phyloP scores from a whole-genome alignment of 35 echinoderm and acorn worm genomes.

The Ophioderma brevispina region DNA sequence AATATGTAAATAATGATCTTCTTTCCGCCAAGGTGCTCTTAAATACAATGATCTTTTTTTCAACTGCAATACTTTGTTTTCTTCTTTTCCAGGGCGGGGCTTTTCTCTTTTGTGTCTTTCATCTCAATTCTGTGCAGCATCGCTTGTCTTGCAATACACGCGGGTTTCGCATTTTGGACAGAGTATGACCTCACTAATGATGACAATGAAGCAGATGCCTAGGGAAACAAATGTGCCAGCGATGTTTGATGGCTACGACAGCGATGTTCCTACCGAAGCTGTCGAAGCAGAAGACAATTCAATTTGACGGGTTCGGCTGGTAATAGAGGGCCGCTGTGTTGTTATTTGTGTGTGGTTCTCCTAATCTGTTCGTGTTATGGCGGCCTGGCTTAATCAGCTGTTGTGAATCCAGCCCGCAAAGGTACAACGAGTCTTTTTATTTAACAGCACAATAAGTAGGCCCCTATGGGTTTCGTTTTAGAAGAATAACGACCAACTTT shows the following conservation, averaged over 20 bases:
- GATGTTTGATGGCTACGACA: neutral
- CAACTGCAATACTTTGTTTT: too few relatives aligned
- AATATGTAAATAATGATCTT: too few relatives aligned
- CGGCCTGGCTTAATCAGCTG: constrained; percentile 23
- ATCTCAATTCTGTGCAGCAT: constrained; percentile 32
- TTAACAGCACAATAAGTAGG: too few relatives aligned
- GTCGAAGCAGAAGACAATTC: too few relatives aligned
- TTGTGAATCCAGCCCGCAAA: constrained; percentile 23
- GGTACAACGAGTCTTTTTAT: too few relatives aligned
- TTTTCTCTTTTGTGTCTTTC: constrained; percentile 30
- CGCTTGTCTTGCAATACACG: constrained; percentile 34
- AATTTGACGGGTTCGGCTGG: neutral
- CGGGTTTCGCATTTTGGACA: constrained; percentile 10
- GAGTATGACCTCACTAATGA: neutral
- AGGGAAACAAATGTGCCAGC: neutral
- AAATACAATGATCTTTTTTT: too few relatives aligned
- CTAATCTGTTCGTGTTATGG: constrained; percentile 20
- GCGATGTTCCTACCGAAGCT: neutral
- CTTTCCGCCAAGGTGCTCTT: too few relatives aligned
- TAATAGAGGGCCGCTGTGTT: constrained; percentile 19
- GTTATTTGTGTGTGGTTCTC: constrained; percentile 14
- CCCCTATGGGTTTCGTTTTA: too few relatives aligned
- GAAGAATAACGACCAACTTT: too few relatives aligned
- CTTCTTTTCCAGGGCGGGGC: neutral
- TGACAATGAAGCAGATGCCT: neutral